Evolutionary conservation across 1,140 invertebrate genomes (phyloP), one percentile per base, ranked within the genome.

Genomic region (Tetragnatha versicolor): DNA sequence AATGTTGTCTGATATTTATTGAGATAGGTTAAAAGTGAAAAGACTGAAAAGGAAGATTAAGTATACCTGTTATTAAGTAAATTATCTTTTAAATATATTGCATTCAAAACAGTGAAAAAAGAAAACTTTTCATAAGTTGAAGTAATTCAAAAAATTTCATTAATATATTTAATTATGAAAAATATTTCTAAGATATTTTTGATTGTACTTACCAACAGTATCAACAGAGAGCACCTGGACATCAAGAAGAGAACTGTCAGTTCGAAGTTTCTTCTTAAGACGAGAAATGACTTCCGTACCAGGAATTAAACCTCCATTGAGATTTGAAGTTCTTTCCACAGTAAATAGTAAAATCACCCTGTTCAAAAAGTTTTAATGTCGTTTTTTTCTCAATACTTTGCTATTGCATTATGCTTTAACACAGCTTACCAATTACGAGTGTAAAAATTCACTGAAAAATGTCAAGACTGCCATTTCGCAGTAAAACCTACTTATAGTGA

Each of bases 191-290:
- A 10, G 10, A 20, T 10, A 51, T 10, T 10, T 25, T 9, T 6
- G 31, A 58, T 6, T 1, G 0, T 31, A 58, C 83, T 82, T 82
- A 86, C 85, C 83, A 49, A 90, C 89, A 14, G 94, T 94, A 83
- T 94, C 91, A 60, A 96, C 88, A 79, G 90, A 89, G 31, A 90
- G 87, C n/a, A 94, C 90, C 6, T 91, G 89, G 29, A 92, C 88
- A 63, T 92, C 91, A 14, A 94, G 84, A n/a, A 94, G 87, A 22
- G 90, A 89, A 5, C 89, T 90, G 86, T 93, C 92, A 80, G 91
- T 89, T 76, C 88, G 87, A 0, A 94, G 83, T 82, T 92, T 91
- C 79, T 89, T 88, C 82, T 90, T 89, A n/a, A 93, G 83, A 81
- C 88, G 85, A 14, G 87, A 84, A 6, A 91, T 90, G 25, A 92